Base-by-base conservation (phyloP, 2,113 vertebrate species). In the Alexandromys fortis region DNA sequence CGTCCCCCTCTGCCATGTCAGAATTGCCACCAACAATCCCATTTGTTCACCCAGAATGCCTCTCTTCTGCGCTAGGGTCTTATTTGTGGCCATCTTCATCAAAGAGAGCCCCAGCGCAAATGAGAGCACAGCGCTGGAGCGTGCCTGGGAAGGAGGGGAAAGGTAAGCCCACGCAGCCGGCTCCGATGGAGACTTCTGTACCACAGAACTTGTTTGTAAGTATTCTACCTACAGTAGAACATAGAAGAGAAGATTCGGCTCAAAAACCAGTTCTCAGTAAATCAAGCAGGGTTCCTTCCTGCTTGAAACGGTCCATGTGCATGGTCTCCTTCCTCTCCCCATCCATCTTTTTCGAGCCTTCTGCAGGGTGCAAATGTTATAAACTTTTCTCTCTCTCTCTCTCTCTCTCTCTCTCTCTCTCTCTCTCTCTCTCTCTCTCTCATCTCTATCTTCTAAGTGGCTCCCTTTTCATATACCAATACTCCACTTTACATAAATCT, bases 391-490 rank as follows among this genome's bases (percentile, higher is more conserved):
- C 55, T 5, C 14, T 55, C 14, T 52, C 52, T 52, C 14, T 52
- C 52, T 52, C 14, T 52, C 49, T 52, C 2, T 52, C 49, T 52
- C 14, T 52, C 13, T 52, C 14, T 52, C 52, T 14, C 13, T 52
- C 52, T 14, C 14, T 4, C 14, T 55, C 13, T 52, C 52, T 52
- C 52, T 55, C 52, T 55, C 52, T 55, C 52, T 52, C 14, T 52
- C 17, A 55, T 55, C 52, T 55, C 52, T 55, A 58, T 72, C 12
- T 49, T 67, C 72, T 94, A 38, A 12, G 28, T 45, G 75, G 26
- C 22, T 91, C 63, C 65, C 79, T 92, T 91, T 94, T 91, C 58
- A 26, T 68, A 49, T 92, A 72, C 72, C 96, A 93, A 92, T 90
- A 92, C 72, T 67, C 13, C 5, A 81, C 35, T 70, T 92, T 33